Evolutionary conservation across 1,140 invertebrate species (phyloP), one percentile per base, ranked within the genome.

Genomic region (Belonocnema kinseyi): DNA sequence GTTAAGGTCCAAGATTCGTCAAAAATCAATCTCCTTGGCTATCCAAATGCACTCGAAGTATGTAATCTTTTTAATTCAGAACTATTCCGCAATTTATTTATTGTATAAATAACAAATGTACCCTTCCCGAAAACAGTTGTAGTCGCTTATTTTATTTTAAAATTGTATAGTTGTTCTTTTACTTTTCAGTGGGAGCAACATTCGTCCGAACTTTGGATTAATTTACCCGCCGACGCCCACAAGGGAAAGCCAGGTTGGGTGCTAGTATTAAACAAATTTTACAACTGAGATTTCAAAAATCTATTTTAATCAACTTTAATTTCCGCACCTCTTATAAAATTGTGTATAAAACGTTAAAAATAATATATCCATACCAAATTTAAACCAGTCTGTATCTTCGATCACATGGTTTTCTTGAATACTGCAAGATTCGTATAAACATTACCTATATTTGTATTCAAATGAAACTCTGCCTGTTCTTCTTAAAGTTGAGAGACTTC

Each of bases 401-500:
- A 77, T n/a, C 70, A 52, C 52, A 46, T 16, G 17, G 46, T n/a
- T 58, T 13, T 50, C n/a, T 0, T 1, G 11, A 70, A 73, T 11
- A 10, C n/a, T 72, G 4, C 14, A 6, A 16, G 14, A 33, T 13
- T 26, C 58, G 26, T 14, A 61, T 21, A 17, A 58, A 58, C 3
- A 11, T 10, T 26, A 58, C 13, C 40, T 46, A 21, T 21, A 21
- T 58, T 26, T 58, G 61, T 10, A n/a, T n/a, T 8, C 1, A 33
- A 46, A 46, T 10, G 16, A 66, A 72, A 73, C 71, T 77, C 70
- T 46, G 7, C 40, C 40, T 54, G n/a, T 70, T n/a, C 17, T 13
- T 46, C 50, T 86, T 81, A 86, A 16, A 95, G 87, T 84, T 94
- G 93, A 51, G 94, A 93, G 17, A 97, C 93, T 93, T 98, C 96